These are phyloP conservation scores for Apocrypta bakeri DNA, from an alignment of 1,140 invertebrate genomes.

Conservation along the genomic window DNA sequence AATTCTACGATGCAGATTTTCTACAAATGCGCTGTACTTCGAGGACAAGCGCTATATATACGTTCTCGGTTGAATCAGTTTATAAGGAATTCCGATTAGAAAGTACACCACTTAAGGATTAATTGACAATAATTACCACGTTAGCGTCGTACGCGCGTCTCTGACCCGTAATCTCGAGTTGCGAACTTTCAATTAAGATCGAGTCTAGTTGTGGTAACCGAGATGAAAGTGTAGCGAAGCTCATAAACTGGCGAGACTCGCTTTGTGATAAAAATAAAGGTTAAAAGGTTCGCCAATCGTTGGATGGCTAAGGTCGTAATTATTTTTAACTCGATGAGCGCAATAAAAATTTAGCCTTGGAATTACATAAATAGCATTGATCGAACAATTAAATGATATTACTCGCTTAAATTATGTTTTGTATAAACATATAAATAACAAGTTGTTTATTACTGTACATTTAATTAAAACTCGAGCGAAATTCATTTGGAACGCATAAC, in stretches of 20 bases:
- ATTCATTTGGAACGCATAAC: too few relatives aligned
- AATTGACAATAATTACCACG: conserved; percentile 41
- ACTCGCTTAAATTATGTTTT: too few relatives aligned
- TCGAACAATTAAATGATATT: too few relatives aligned
- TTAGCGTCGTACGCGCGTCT: neutral
- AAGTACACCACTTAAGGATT: conserved; percentile 41
- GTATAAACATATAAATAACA: too few relatives aligned
- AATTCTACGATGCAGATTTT: neutral
- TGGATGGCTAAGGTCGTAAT: neutral
- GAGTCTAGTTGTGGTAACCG: neutral
- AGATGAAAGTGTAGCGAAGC: conserved; percentile 23
- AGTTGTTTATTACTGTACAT: too few relatives aligned
- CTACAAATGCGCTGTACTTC: neutral
- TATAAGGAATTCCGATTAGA: conserved; percentile 39
- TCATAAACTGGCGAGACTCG: neutral
- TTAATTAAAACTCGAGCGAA: too few relatives aligned
- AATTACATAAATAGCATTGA: neutral
- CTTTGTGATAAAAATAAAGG: conserved; percentile 12
- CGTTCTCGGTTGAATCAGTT: neutral
- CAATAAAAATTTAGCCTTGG: neutral
- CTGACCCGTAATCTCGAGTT: conserved; percentile 20
- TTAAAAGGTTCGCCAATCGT: conserved; percentile 10
- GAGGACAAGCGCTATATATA: neutral
- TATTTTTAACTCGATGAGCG: conserved; percentile 6
- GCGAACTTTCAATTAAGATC: conserved; percentile 44